Evolutionary conservation across 2,797 vertebrate genomes (phyloP), one percentile per base, ranked within the genome.

Genomic region (Taenioides sp.): DNA sequence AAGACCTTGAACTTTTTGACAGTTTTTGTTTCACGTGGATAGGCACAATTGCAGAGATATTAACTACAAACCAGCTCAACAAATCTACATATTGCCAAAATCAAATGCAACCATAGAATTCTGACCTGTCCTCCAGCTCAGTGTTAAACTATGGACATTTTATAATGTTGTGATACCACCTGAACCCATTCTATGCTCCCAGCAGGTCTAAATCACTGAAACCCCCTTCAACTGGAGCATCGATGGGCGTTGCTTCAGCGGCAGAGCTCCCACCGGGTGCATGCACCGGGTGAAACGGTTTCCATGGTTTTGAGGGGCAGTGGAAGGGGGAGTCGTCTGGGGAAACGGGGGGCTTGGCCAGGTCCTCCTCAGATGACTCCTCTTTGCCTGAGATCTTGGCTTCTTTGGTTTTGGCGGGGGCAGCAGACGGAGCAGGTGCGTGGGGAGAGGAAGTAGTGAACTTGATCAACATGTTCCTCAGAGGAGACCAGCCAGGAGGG

Each of bases 251-350:
- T 50, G 66, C 67, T 40, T 59, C 1, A 0, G 67, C 27, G 0
- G 79, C 40, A 4, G 74, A 16, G 16, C 59, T n/a, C 2, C 5
- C 16, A 12, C n/a, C n/a, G n/a, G n/a, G n/a, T n/a, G 16, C 5
- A 1, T 20, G 0, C 16, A 47, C 7, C 0, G 69, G 70, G 9
- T 61, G 72, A 76, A 92, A 92, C 18, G 73, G 43, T 80, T 93
- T 95, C 94, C 94, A 95, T 67, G 94, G 90, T 65, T 91, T 90
- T 68, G 91, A 86, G 0, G 94, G 94, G 81, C 94, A 95, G 85
- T 88, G 87, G 85, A 90, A 87, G 50, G 74, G 87, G 57, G 63
- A 27, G 22, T 5, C 12, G 27, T 71, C 73, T 0, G 59, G 6
- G 25, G 17, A 2, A 7, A 60, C 0, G 0, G 67, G 61, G n/a